Evolutionary conservation across 1,140 invertebrate genomes (phyloP).

Genomic region (Meloidogyne exigua): DNA sequence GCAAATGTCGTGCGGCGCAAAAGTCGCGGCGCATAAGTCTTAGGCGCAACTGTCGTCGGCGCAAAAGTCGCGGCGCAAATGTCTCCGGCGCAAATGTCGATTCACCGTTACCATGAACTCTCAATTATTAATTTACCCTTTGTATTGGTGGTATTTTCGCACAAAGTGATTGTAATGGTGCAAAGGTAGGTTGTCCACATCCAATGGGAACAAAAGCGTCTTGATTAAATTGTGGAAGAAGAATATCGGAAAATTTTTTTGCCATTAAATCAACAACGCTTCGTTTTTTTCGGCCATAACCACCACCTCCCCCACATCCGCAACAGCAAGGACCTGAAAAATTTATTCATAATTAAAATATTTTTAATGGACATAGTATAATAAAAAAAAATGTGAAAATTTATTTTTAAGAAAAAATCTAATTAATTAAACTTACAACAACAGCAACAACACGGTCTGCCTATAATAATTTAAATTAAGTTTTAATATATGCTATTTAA

Average conservation of each 20-base stretch:
- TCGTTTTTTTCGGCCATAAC: constrained; percentile 33
- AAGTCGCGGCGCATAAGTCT: too few relatives aligned
- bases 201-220: constrained; percentile 12
- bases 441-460: constrained; percentile 31
- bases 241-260: constrained; percentile 35
- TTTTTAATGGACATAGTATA: neutral
- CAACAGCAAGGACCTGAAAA: constrained; percentile 17
- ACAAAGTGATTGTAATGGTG: constrained; percentile 15
- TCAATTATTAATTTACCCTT: neutral
- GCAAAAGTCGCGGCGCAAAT: too few relatives aligned
- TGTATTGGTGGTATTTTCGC: constrained; percentile 20
- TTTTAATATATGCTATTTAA: constrained; percentile 3
- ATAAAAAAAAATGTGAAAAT: neutral
- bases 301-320: constrained; percentile 26
- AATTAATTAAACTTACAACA: constrained; percentile 7
- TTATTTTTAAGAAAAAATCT: too few relatives aligned
- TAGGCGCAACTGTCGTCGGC: too few relatives aligned
- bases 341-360: neutral
- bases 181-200: neutral
- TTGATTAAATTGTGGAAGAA: constrained; percentile 30
- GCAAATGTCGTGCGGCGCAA: too few relatives aligned
- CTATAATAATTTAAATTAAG: constrained; percentile 11
- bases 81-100: too few relatives aligned
- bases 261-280: constrained; percentile 33
- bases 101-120: too few relatives aligned